Percentiles rank a stretch among this genome's conserved stretches.
Evolutionary conservation across 1,140 invertebrate genomes (phyloP).

Genomic region (Galleria mellonella): DNA sequence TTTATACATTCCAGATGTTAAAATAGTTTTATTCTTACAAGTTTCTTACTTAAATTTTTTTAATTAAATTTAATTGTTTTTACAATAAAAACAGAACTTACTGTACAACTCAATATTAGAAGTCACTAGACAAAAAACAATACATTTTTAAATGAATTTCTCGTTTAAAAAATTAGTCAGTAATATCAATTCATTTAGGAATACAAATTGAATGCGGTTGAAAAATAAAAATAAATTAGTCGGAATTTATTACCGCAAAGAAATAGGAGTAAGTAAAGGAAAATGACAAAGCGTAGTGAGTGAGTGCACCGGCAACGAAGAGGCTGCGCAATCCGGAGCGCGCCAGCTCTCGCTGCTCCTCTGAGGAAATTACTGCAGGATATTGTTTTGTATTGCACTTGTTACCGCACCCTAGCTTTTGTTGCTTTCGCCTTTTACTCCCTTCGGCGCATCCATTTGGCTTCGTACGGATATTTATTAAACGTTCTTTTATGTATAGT

Average conservation of each 20-base stretch:
- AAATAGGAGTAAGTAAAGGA: conserved; percentile 20
- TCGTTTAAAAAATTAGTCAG: no score
- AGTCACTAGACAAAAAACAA: no score
- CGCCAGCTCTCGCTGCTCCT: conserved; percentile 6
- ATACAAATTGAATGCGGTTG: conserved; percentile 1
- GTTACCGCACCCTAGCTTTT: conserved; percentile 7
- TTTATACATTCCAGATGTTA: no score
- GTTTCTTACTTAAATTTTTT: no score
- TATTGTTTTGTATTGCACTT: conserved; percentile 27
- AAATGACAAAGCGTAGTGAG: conserved; percentile 19
- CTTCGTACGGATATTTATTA: no score
- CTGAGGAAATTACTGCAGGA: conserved; percentile 27
- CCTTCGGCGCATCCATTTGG: background rate
- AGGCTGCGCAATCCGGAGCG: conserved; percentile 2
- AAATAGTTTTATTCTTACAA: no score
- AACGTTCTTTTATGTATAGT: no score
- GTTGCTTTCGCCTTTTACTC: background rate
- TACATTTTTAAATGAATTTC: no score
- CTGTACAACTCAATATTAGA: no score
- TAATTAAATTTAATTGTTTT: no score
- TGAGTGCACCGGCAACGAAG: conserved; percentile 9
- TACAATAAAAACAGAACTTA: no score
- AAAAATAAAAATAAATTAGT: conserved; percentile 11
- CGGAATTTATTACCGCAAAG: conserved; percentile 14
- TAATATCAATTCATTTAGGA: background rate